These are phyloP conservation scores for Capromys pilorides DNA, from an alignment of 2,797 vertebrate genomes.

Conservation along the genomic window DNA sequence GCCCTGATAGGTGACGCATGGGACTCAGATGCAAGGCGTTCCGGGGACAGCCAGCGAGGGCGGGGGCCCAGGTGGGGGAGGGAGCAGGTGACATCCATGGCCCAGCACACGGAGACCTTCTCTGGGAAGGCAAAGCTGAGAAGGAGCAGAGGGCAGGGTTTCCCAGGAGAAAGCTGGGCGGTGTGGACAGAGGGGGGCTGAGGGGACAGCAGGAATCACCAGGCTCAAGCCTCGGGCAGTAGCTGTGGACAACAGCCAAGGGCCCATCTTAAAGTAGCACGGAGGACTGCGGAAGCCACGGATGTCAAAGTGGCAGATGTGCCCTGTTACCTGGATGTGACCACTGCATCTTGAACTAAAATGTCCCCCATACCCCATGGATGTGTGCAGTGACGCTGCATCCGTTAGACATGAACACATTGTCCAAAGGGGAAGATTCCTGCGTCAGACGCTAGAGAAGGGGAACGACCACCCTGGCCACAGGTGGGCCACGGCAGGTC, in stretches of 20 bases:
- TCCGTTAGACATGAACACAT: background rate
- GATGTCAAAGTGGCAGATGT: background rate
- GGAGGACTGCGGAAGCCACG: no score
- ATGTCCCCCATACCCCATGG: background rate
- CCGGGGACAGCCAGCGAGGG: background rate
- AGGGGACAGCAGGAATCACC: background rate
- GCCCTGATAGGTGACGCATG: background rate
- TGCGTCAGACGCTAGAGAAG: background rate
- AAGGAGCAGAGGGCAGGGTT: background rate
- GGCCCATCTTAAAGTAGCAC: background rate
- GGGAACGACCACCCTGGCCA: rapidly evolving
- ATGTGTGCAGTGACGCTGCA: no score
- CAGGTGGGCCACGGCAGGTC: rapidly evolving
- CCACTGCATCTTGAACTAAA: background rate
- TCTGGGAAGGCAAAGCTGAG: background rate
- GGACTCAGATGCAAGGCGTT: background rate
- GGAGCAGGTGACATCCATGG: background rate
- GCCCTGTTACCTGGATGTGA: background rate
- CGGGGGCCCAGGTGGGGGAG: background rate
- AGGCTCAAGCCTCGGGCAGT: background rate
- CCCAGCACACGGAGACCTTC: background rate
- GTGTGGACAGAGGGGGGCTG: background rate
- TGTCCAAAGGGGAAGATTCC: background rate
- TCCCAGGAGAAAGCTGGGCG: no score
- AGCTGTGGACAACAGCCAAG: no score